phyloP scores from a whole-genome alignment of 2,888 invertebrate species.

The Epistrophe grossulariae region DNA sequence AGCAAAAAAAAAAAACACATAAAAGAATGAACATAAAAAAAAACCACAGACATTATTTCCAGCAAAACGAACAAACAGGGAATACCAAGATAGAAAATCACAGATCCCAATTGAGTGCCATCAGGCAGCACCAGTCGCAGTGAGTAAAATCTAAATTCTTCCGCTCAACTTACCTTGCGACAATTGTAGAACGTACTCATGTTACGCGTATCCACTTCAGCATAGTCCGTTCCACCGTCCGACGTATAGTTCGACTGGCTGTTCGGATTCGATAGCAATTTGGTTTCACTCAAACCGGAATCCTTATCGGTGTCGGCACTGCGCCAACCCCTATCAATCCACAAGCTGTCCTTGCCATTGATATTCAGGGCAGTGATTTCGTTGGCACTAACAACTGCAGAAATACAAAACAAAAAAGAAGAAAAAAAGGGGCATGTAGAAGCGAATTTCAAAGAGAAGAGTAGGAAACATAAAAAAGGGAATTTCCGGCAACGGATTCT shows the following conservation, averaged over 20 bases:
- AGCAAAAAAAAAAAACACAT: constrained; percentile 28
- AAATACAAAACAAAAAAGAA: constrained; percentile 29
- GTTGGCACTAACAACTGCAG: constrained; percentile 84
- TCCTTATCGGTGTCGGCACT: constrained; percentile 87
- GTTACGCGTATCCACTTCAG: constrained; percentile 87
- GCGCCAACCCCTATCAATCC: constrained; percentile 89
- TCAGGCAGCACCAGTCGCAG: neutral
- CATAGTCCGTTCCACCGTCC: constrained; percentile 87
- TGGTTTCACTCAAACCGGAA: constrained; percentile 85
- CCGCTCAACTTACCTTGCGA: constrained; percentile 84
- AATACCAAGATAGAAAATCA: constrained; percentile 9
- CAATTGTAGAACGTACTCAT: constrained; percentile 90
- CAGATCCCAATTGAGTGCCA: constrained; percentile 29
- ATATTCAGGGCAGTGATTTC: constrained; percentile 84
- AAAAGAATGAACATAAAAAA: constrained; percentile 11
- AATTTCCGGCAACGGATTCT: constrained; percentile 74
- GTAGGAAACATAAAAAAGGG: constrained; percentile 19
- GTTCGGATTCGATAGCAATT: constrained; percentile 85
- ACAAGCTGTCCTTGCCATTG: constrained; percentile 87
- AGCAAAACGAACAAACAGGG: constrained; percentile 38
- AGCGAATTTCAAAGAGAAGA: constrained; percentile 41
- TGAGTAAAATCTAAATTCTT: constrained; percentile 32
- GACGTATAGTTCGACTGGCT: constrained; percentile 83
- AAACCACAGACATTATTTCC: neutral
- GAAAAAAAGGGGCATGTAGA: neutral